phyloP scores from a whole-genome alignment of 1,140 invertebrate species.

The Camponotus pennsylvanicus region DNA sequence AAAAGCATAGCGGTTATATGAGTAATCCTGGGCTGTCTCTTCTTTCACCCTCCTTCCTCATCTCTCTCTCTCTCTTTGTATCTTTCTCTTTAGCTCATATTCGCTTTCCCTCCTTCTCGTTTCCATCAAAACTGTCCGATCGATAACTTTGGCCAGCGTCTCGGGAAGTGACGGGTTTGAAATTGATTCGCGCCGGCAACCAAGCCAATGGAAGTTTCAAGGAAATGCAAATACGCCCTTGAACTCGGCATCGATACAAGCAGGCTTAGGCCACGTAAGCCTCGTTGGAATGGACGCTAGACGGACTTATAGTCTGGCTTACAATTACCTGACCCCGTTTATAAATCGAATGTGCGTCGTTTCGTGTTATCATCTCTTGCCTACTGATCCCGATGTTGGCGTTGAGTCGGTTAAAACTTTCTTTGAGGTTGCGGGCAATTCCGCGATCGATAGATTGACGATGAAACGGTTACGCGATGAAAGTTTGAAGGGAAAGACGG shows the following conservation, averaged over 20 bases:
- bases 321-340: constrained; percentile 33
- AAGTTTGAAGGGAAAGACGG: constrained; percentile 9
- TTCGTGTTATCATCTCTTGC: constrained; percentile 45
- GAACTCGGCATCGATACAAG: constrained; percentile 51
- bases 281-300: constrained; percentile 25
- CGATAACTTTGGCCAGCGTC: constrained; percentile 47
- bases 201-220: constrained; percentile 29
- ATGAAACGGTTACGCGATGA: constrained; percentile 32
- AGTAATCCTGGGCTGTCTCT: constrained; percentile 13
- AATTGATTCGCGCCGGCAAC: constrained; percentile 56
- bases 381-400: constrained; percentile 51
- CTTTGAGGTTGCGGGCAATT: constrained; percentile 13
- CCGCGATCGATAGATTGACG: neutral
- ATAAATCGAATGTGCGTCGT: constrained; percentile 15
- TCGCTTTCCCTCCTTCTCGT: constrained; percentile 14
- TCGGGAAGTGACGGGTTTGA: constrained; percentile 43
- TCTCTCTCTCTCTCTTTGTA: constrained; percentile 3
- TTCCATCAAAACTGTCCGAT: constrained; percentile 35
- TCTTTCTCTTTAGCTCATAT: neutral
- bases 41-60: neutral
- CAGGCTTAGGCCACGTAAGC: constrained; percentile 47
- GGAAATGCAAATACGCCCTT: constrained; percentile 57
- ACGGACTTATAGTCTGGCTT: constrained; percentile 40
- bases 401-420: constrained; percentile 39
- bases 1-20: constrained; percentile 51